Evolutionary conservation across 2,113 vertebrate species (phyloP).

Genomic region (Dolichallabes microphthalmus): DNA sequence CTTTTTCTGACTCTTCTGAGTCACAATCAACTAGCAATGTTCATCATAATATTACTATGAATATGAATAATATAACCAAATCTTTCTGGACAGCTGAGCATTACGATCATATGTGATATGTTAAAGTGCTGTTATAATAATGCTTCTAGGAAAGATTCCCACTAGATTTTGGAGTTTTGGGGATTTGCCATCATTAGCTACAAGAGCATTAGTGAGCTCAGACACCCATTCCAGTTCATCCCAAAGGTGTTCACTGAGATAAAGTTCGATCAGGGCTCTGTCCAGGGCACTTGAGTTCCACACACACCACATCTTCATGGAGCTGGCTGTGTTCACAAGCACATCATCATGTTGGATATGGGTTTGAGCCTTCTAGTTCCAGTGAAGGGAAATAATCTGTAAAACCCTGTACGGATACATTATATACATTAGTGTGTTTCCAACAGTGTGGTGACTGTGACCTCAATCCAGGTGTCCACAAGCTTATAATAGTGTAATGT

Average conservation of each 20-base stretch:
- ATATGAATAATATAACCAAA: not conserved
- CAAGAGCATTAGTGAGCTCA: not conserved
- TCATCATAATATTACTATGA: not conserved
- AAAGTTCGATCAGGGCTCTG: not conserved
- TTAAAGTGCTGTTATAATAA: not conserved
- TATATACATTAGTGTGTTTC: not conserved
- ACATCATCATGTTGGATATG: not conserved
- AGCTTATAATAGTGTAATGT: not conserved
- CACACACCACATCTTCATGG: not conserved
- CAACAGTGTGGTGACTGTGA: not conserved
- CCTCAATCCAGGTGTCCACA: not conserved
- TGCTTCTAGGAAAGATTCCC: not conserved
- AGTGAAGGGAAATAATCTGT: not conserved
- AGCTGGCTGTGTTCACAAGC: not conserved
- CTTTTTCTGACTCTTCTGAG: too few species aligned
- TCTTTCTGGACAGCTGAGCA: not conserved
- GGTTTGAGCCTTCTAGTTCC: not conserved
- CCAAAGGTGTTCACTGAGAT: not conserved
- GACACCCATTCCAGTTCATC: not conserved
- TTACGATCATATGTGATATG: not conserved
- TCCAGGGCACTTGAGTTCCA: not conserved
- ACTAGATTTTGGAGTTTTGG: not conserved
- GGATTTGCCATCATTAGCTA: not conserved
- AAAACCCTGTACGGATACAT: not conserved
- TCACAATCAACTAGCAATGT: not conserved